Percentiles rank a stretch among this genome's conserved stretches.
phyloP scores from a whole-genome alignment of 2,888 invertebrate species.

The Hyles lineata region DNA sequence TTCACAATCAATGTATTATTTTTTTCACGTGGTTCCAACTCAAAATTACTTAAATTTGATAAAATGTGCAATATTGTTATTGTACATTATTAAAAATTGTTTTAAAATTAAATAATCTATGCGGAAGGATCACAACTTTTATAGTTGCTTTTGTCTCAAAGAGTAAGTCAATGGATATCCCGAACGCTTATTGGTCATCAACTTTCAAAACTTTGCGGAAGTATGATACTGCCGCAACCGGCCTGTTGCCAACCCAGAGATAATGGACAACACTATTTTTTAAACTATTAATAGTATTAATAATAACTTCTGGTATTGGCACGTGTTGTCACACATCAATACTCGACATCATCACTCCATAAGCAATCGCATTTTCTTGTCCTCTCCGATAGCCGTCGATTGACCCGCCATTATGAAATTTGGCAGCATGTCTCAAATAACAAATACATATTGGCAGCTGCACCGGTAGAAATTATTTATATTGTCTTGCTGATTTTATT shows the following conservation, averaged over 20 bases:
- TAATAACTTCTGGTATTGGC: not conserved
- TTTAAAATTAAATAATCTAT: no score
- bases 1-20: no score
- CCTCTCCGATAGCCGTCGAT: not conserved
- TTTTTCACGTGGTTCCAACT: no score
- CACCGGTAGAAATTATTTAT: constrained; percentile 4
- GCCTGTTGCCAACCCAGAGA: not conserved
- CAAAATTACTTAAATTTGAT: no score
- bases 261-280: not conserved
- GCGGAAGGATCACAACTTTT: no score
- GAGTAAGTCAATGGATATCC: no score
- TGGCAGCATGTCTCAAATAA: constrained; percentile 9
- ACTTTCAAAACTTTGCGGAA: no score
- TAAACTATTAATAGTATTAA: not conserved
- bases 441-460: constrained; percentile 19
- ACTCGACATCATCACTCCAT: not conserved
- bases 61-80: no score
- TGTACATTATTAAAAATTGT: no score
- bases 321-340: not conserved
- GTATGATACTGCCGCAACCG: not conserved
- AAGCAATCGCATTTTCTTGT: not conserved
- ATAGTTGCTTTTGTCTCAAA: no score
- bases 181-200: no score
- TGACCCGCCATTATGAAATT: not conserved
- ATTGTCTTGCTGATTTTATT: not conserved